These are phyloP conservation scores for Gila orcuttii DNA, from an alignment of 2,113 vertebrate species.

Conservation along the genomic window DNA sequence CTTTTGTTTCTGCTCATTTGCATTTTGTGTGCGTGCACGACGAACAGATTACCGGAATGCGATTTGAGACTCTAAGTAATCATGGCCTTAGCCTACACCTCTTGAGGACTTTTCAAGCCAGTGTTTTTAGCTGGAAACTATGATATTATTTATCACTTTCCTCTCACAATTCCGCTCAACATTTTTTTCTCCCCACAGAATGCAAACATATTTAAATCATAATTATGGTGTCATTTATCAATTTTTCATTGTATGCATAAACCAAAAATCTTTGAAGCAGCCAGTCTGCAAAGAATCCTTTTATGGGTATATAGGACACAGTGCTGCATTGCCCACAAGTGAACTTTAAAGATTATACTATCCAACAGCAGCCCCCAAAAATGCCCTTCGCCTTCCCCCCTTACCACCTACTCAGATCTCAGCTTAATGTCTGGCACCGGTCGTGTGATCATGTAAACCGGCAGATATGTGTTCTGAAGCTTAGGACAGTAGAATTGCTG, in stretches of 20 bases:
- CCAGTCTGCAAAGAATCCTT: neutral
- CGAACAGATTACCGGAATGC: conserved; percentile 41
- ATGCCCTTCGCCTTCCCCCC: conserved; percentile 3
- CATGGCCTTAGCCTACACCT: conserved; percentile 12
- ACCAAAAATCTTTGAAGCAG: neutral
- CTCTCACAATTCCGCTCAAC: neutral
- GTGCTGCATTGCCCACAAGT: conserved; percentile 16
- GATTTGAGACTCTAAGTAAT: conserved; percentile 44
- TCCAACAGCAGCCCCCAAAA: conserved; percentile 2
- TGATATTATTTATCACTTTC: conserved; percentile 27
- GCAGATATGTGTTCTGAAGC: conserved; percentile 8
- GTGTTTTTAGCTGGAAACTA: conserved; percentile 43
- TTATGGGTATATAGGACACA: neutral
- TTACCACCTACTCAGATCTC: conserved; percentile 22
- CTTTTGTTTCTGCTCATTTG: conserved; percentile 63
- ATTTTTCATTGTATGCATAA: neutral
- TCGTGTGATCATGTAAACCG: conserved; percentile 24
- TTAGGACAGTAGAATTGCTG: conserved; percentile 21
- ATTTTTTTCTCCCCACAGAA: neutral
- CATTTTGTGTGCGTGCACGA: conserved; percentile 47
- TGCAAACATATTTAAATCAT: no score
- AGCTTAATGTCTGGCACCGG: conserved; percentile 25
- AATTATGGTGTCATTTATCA: neutral
- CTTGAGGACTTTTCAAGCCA: conserved; percentile 26
- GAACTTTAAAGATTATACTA: conserved; percentile 8